Conservation (phyloP, 2,888 invertebrate genomes). For the Sesamia inferens region DNA sequence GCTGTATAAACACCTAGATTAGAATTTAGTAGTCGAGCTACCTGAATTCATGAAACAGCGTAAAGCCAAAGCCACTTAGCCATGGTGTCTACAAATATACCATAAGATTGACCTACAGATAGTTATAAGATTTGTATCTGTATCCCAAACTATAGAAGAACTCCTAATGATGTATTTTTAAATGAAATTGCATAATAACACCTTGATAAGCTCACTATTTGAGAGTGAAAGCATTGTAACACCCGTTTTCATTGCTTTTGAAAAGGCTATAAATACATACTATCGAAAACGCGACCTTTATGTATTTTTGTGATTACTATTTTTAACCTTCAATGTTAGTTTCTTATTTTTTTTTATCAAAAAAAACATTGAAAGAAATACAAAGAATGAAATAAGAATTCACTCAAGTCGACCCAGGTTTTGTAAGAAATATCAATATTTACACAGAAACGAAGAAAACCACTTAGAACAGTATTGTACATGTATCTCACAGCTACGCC, state of each 20-base stretch:
- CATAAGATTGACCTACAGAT: background rate
- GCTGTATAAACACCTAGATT: no score
- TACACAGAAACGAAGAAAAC: no score
- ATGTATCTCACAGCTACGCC: no score
- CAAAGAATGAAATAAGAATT: no score
- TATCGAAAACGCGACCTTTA: conserved; percentile 21
- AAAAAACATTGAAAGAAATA: no score
- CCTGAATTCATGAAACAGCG: background rate
- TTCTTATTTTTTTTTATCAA: no score
- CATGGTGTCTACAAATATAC: background rate
- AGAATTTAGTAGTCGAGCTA: no score
- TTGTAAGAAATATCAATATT: no score
- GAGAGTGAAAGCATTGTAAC: background rate
- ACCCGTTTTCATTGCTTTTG: conserved; percentile 30
- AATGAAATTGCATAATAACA: conserved; percentile 22
- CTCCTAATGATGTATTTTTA: background rate
- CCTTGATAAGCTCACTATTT: conserved; percentile 12
- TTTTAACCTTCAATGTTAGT: background rate
- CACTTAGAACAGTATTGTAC: no score
- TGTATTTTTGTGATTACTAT: background rate
- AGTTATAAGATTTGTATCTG: background rate
- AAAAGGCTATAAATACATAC: conserved; percentile 19
- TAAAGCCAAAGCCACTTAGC: background rate
- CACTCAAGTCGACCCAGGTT: no score
- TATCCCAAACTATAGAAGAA: conserved; percentile 16